These are phyloP conservation scores for Phanerotoma sp. DNA, from an alignment of 2,888 invertebrate species.

Conservation along the genomic window DNA sequence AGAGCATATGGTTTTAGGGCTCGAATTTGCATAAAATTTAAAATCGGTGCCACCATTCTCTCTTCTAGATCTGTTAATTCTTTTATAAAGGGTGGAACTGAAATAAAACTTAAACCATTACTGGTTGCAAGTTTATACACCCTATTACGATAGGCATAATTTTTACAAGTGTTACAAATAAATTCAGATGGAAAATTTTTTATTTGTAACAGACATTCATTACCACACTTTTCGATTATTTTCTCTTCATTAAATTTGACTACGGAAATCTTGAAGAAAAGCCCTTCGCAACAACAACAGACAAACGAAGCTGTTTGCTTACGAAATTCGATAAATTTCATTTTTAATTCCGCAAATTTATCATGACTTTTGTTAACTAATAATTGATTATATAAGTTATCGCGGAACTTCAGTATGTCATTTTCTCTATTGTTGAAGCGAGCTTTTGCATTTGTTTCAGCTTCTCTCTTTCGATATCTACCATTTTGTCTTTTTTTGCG, in stretches of 20 bases:
- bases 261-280: not conserved
- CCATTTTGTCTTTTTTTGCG: too few species aligned
- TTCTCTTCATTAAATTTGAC: not conserved
- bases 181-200: conserved; percentile 1
- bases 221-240: not conserved
- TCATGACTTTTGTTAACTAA: too few species aligned
- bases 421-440: too few species aligned
- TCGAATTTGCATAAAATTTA: too few species aligned
- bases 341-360: too few species aligned
- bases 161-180: conserved; percentile 1
- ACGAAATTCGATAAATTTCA: not conserved
- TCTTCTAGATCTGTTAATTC: conserved; percentile 37
- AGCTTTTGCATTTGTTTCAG: too few species aligned
- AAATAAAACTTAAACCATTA: not conserved
- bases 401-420: too few species aligned
- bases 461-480: too few species aligned
- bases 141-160: not conserved
- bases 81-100: not conserved
- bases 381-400: too few species aligned
- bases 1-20: too few species aligned
- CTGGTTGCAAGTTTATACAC: not conserved
- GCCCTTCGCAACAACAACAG: not conserved
- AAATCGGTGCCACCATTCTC: conserved; percentile 44
- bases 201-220: not conserved
- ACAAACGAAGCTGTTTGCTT: not conserved